Conservation (phyloP, 2,797 vertebrate species). For the Ibycter americanus region DNA sequence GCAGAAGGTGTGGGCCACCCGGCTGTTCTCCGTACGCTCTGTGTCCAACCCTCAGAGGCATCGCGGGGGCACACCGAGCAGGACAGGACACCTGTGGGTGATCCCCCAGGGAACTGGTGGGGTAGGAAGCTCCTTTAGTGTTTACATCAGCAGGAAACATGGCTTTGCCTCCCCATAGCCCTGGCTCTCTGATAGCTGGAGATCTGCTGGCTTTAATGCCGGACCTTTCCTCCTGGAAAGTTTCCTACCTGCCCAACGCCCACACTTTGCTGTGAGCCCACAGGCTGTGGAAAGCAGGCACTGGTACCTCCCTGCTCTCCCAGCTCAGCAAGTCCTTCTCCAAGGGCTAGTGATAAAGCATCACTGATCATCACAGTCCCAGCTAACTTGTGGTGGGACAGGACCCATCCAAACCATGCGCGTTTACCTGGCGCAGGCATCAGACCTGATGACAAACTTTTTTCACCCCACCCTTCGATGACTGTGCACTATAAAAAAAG, state of each 20-base stretch:
- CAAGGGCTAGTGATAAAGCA: background rate
- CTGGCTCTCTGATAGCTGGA: background rate
- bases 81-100: fast-evolving
- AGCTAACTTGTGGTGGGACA: background rate
- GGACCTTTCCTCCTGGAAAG: background rate
- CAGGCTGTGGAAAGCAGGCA: background rate
- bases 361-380: background rate
- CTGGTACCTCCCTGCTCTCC: background rate
- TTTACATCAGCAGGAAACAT: background rate
- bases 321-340: background rate
- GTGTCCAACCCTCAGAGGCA: background rate
- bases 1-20: background rate
- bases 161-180: background rate
- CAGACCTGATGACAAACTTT: background rate
- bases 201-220: background rate
- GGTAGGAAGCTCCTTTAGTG: background rate
- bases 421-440: background rate
- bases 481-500: background rate
- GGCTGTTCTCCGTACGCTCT: fast-evolving
- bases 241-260: background rate
- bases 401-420: background rate
- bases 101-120: background rate
- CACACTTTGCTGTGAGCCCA: fast-evolving
- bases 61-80: background rate
- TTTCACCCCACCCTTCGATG: background rate